A percentile compares a stretch with the other conserved stretches of the same genome.
Conservation (phyloP, 2,113 vertebrate genomes). For the Rhynchopsitta pachyrhyncha region DNA sequence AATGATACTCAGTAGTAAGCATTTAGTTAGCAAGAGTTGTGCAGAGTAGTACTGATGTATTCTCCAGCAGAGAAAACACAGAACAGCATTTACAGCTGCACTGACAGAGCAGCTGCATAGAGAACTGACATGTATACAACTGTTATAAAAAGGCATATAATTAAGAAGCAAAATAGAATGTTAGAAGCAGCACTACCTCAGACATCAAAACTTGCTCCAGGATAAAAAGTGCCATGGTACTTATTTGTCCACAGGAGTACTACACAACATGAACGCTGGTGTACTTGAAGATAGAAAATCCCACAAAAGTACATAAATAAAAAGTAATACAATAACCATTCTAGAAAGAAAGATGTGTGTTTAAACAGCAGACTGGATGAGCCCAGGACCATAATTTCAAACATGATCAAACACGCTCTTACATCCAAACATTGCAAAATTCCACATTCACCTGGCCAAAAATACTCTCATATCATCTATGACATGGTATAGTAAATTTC, state of each 20-base stretch:
- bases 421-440: background rate
- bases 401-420: background rate
- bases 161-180: background rate
- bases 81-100: background rate
- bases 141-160: background rate
- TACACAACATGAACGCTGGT: background rate
- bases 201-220: background rate
- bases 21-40: background rate
- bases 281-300: background rate
- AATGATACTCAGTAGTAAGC: background rate
- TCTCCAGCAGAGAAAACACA: background rate
- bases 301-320: background rate
- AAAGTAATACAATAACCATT: background rate
- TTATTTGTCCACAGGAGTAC: background rate
- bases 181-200: background rate
- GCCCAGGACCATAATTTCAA: background rate
- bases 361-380: background rate
- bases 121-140: background rate
- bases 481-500: background rate
- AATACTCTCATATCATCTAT: background rate
- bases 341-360: background rate
- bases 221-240: background rate
- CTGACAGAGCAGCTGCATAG: background rate
- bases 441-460: background rate
- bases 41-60: background rate